A percentile compares a stretch with the other conserved stretches of the same genome.
These are phyloP conservation scores for Dipodomys stephensi DNA, from an alignment of 2,113 vertebrate genomes.

Conservation along the genomic window DNA sequence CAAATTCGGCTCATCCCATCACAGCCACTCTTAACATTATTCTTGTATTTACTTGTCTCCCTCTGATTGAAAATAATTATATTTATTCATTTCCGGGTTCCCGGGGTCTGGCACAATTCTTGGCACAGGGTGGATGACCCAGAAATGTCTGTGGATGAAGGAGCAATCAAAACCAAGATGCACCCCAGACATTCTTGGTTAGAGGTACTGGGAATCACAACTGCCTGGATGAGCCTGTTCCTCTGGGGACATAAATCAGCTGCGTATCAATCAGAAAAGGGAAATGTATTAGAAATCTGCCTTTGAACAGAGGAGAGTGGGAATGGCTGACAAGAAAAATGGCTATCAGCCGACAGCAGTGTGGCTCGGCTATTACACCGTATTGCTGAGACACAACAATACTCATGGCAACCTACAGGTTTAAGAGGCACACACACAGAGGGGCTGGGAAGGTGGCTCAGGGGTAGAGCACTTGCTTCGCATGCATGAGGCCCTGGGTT, in stretches of 20 bases:
- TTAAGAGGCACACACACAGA: background rate
- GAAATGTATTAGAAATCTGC: slow-evolving; percentile 22
- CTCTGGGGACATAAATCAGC: background rate
- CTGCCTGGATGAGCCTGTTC: background rate
- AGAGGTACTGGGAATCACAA: background rate
- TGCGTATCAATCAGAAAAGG: background rate
- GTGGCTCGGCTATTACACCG: background rate
- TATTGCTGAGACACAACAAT: background rate
- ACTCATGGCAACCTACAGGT: background rate
- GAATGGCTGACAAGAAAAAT: background rate
- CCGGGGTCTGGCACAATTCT: background rate
- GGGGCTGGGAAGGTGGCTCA: no score
- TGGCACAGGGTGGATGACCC: background rate
- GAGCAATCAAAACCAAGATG: background rate
- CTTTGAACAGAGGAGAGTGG: background rate
- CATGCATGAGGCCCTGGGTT: no score
- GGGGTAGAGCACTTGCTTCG: no score
- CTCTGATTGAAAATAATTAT: background rate
- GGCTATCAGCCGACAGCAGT: background rate
- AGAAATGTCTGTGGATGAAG: background rate
- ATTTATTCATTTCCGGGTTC: background rate
- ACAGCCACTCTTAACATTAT: background rate
- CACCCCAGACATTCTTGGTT: background rate
- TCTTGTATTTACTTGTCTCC: background rate
- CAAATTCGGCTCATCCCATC: background rate